These are phyloP conservation scores for Anastrepha obliqua DNA, from an alignment of 1,140 invertebrate species.

Conservation along the genomic window DNA sequence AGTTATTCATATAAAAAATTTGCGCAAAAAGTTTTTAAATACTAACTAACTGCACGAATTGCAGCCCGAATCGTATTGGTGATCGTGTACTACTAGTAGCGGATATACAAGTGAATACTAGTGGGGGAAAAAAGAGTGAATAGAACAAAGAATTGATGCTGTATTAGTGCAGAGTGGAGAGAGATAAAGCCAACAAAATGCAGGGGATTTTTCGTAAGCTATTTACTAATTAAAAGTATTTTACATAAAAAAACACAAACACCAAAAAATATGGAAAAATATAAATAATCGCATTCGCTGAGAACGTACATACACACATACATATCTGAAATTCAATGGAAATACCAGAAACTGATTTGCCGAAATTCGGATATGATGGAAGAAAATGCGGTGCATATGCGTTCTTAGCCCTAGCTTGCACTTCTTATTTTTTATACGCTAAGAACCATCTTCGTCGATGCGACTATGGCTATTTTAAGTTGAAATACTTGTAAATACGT, in stretches of 20 bases:
- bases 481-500: too few species aligned
- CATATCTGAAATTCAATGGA: background rate
- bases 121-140: background rate
- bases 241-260: background rate
- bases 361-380: too few species aligned
- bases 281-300: too few species aligned
- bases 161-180: background rate
- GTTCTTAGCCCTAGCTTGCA: too few species aligned
- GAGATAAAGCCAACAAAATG: background rate
- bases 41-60: background rate
- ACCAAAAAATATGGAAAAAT: background rate
- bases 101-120: background rate
- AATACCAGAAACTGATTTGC: background rate
- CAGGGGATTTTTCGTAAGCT: constrained; percentile 36
- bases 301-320: background rate
- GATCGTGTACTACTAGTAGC: background rate
- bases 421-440: too few species aligned
- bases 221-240: background rate
- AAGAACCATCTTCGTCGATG: too few species aligned
- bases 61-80: background rate
- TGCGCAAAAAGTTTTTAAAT: background rate
- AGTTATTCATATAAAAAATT: too few species aligned
- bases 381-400: too few species aligned
- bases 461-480: too few species aligned
- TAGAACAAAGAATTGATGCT: background rate